phyloP scores from a whole-genome alignment of 2,113 vertebrate genomes.

The Misgurnus mizolepis region DNA sequence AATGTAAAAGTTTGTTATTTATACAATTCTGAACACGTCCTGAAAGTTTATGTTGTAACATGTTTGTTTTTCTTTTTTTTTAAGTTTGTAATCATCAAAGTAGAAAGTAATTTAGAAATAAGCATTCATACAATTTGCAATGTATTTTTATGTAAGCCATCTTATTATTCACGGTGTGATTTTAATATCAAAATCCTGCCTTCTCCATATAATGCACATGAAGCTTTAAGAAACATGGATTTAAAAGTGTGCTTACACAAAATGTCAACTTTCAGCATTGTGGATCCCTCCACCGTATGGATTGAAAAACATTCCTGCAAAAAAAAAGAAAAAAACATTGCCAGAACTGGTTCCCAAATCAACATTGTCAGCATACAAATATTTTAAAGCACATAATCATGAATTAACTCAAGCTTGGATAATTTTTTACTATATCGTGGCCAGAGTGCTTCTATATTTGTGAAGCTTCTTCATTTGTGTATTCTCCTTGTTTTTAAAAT shows the following conservation, averaged over 20 bases:
- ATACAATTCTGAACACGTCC: slow-evolving; percentile 11
- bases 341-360: slow-evolving; percentile 41
- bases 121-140: slow-evolving; percentile 39
- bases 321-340: too few relatives aligned
- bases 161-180: slow-evolving; percentile 56
- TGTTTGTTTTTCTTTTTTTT: slow-evolving; percentile 59
- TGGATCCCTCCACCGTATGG: slow-evolving; percentile 40
- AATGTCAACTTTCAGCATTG: background rate
- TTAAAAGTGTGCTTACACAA: too few relatives aligned
- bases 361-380: slow-evolving; percentile 20
- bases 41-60: slow-evolving; percentile 49
- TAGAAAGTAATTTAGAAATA: background rate
- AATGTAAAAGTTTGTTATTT: slow-evolving; percentile 6
- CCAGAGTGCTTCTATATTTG: slow-evolving; percentile 3
- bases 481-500: background rate
- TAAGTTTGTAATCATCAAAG: slow-evolving; percentile 59
- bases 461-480: slow-evolving; percentile 11
- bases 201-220: slow-evolving; percentile 55
- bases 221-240: slow-evolving; percentile 65
- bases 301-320: slow-evolving; percentile 51
- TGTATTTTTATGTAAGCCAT: slow-evolving; percentile 55
- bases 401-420: slow-evolving; percentile 47
- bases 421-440: background rate
- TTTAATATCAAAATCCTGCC: slow-evolving; percentile 67
- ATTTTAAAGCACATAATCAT: slow-evolving; percentile 47